A percentile compares a stretch with the other conserved stretches of the same genome.
Evolutionary conservation across 2,113 vertebrate genomes (phyloP).

Genomic region (Lophius piscatorius): DNA sequence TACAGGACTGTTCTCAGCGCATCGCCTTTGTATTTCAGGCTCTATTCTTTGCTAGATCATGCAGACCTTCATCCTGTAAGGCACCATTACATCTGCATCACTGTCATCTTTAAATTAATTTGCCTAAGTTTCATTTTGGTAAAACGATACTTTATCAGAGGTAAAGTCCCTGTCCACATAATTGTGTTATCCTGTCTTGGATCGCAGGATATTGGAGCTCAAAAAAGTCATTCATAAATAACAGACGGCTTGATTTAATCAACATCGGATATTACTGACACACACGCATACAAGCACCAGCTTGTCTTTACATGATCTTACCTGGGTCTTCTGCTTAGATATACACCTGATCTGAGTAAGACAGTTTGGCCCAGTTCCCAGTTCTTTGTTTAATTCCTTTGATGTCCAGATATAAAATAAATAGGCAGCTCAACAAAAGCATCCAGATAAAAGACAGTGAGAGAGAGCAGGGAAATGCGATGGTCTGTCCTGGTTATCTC

Average conservation of each 20-base stretch:
- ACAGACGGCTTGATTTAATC: constrained; percentile 35
- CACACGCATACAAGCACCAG: constrained; percentile 3
- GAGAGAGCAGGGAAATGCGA: constrained; percentile 40
- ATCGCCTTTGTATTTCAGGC: constrained; percentile 10
- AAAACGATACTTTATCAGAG: constrained; percentile 5
- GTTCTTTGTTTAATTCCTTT: constrained; percentile 50
- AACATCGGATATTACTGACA: constrained; percentile 10
- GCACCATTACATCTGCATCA: neutral
- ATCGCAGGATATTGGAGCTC: constrained; percentile 17
- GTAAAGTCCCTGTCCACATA: neutral
- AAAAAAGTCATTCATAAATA: constrained; percentile 36
- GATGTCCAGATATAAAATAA: constrained; percentile 53
- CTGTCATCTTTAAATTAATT: constrained; percentile 34
- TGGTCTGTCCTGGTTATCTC: constrained; percentile 52
- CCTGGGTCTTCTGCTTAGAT: constrained; percentile 34
- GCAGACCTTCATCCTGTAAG: neutral
- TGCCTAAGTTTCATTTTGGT: neutral
- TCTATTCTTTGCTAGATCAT: neutral
- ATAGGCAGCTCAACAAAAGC: constrained; percentile 52
- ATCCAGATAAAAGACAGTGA: constrained; percentile 52
- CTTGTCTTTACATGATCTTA: constrained; percentile 36
- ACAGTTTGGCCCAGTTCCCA: constrained; percentile 55
- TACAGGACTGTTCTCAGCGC: too few relatives aligned
- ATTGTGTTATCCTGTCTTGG: constrained; percentile 22
- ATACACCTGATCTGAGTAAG: constrained; percentile 56